Evolutionary conservation across 2,888 invertebrate genomes (phyloP).

Genomic region (Amblyjoppa fuscipennis): DNA sequence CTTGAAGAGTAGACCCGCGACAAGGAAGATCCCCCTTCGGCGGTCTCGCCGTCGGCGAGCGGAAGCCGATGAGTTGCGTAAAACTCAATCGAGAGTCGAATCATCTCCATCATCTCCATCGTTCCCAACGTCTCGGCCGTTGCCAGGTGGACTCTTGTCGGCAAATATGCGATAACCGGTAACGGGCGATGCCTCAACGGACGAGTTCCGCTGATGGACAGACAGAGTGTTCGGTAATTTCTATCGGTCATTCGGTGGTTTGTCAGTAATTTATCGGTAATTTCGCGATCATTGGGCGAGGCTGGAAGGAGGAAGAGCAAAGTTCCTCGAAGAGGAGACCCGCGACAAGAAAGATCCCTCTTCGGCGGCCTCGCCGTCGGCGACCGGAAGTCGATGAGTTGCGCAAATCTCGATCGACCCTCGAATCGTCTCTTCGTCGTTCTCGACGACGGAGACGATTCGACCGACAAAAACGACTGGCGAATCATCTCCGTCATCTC

Average conservation of each 20-base stretch:
- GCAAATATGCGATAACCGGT: neutral
- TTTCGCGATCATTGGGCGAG: constrained; percentile 3
- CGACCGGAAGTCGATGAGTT: neutral
- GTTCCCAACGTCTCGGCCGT: neutral
- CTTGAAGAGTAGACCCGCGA: neutral
- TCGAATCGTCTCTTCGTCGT: neutral
- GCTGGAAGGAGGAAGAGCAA: neutral
- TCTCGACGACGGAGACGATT: too few relatives aligned
- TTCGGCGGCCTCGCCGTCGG: neutral
- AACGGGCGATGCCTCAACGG: neutral
- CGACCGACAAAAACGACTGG: too few relatives aligned
- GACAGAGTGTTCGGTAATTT: too few relatives aligned
- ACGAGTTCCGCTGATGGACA: too few relatives aligned
- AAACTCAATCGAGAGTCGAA: neutral
- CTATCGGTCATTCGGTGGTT: too few relatives aligned
- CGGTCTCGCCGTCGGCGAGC: neutral
- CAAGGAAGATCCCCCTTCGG: neutral
- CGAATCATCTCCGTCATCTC: neutral
- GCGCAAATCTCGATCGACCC: neutral
- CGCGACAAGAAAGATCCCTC: neutral
- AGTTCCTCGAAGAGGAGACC: neutral
- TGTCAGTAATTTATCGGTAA: too few relatives aligned
- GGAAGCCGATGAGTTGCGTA: neutral
- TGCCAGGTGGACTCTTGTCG: neutral
- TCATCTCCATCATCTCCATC: neutral